These are phyloP conservation scores for Uropetala carovei DNA, from an alignment of 2,888 invertebrate genomes.

Conservation along the genomic window DNA sequence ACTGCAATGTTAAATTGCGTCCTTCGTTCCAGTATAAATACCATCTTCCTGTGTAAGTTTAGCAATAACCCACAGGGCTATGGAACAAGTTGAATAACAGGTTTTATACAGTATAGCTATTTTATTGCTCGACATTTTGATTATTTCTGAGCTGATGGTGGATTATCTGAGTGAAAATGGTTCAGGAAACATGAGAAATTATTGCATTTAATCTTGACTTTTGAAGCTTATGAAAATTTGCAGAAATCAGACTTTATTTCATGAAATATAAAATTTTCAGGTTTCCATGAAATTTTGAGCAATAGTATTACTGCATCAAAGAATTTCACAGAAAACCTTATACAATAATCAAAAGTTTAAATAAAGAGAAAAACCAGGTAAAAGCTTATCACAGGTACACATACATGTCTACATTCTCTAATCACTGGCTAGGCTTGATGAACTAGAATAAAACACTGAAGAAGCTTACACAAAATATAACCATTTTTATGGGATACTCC, in stretches of 20 bases:
- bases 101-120: background rate
- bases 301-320: constrained; percentile 21
- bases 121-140: background rate
- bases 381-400: constrained; percentile 62
- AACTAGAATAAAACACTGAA: constrained; percentile 56
- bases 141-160: background rate
- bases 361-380: constrained; percentile 59
- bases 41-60: background rate
- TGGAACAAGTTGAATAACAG: background rate
- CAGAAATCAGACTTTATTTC: background rate
- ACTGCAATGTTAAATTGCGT: background rate
- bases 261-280: background rate
- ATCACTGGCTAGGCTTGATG: constrained; percentile 55
- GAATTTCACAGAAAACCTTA: constrained; percentile 23
- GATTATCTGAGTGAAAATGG: too few relatives aligned
- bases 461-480: constrained; percentile 26
- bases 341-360: constrained; percentile 8
- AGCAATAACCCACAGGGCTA: background rate
- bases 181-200: too few relatives aligned
- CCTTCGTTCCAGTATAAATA: background rate
- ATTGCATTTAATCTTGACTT: background rate
- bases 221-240: background rate
- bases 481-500: constrained; percentile 10
- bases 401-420: constrained; percentile 50
- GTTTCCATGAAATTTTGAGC: background rate